These are phyloP conservation scores for Mustela lutreola DNA, from an alignment of 2,113 vertebrate genomes.

Conservation along the genomic window DNA sequence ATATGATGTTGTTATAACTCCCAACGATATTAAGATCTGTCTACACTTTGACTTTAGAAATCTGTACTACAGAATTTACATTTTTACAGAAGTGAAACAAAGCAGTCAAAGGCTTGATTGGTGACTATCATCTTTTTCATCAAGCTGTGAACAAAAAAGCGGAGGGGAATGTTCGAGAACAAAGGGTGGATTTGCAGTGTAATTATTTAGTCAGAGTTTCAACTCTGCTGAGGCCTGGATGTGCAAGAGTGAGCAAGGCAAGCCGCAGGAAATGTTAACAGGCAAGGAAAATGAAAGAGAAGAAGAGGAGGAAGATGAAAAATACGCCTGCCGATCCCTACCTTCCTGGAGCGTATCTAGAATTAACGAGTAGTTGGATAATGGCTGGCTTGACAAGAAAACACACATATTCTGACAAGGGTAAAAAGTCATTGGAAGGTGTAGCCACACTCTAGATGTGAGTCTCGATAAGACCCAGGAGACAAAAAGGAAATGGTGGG, in stretches of 20 bases:
- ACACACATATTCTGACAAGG: not conserved
- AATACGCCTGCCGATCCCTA: no score
- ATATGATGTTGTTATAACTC: not conserved
- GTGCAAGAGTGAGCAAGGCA: not conserved
- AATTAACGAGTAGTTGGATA: not conserved
- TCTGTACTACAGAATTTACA: not conserved
- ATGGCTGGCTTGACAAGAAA: not conserved
- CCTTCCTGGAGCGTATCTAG: not conserved
- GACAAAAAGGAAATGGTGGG: not conserved
- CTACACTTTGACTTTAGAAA: not conserved
- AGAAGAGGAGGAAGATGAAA: not conserved
- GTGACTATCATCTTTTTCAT: not conserved
- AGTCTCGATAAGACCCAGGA: not conserved
- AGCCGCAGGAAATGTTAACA: not conserved
- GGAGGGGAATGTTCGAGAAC: not conserved
- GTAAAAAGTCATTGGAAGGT: not conserved
- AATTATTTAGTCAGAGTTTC: not conserved
- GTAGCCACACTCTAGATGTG: not conserved
- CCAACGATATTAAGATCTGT: not conserved
- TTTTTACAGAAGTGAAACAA: not conserved
- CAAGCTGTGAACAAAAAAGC: not conserved
- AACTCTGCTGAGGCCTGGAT: not conserved
- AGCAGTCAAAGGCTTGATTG: not conserved
- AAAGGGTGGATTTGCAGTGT: not conserved
- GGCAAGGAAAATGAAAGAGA: not conserved